Percentiles rank a stretch among this genome's conserved stretches.
Evolutionary conservation across 2,797 vertebrate genomes (phyloP).

Genomic region (Odontamblyopus lacepedii): DNA sequence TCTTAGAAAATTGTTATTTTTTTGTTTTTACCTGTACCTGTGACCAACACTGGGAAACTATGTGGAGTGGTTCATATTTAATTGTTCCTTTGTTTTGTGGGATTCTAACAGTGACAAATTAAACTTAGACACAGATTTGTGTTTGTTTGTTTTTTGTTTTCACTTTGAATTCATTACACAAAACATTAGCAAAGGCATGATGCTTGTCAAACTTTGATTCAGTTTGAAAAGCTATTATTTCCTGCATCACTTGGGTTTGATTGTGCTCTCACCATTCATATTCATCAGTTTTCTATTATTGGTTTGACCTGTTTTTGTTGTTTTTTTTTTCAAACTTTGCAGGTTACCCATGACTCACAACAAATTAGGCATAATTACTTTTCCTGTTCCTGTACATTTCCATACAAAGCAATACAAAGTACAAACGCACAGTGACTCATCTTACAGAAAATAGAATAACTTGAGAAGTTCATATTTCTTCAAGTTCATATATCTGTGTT

Average conservation of each 20-base stretch:
- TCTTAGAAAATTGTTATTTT: too few species aligned
- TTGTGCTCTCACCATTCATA: neutral
- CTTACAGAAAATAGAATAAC: neutral
- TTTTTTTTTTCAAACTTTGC: neutral
- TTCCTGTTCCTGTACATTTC: neutral
- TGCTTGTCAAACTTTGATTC: neutral
- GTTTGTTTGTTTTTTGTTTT: neutral
- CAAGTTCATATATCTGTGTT: neutral
- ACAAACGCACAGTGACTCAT: neutral
- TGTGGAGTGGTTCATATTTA: conserved; percentile 11
- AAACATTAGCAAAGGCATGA: neutral
- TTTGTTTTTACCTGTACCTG: too few species aligned
- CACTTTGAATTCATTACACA: neutral
- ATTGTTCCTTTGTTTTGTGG: conserved; percentile 15
- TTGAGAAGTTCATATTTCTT: too few species aligned
- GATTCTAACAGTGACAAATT: neutral
- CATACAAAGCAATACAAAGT: too few species aligned
- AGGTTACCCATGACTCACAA: neutral
- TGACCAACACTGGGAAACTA: conserved; percentile 1
- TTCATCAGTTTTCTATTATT: neutral
- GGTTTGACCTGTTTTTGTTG: neutral
- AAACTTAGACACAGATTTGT: neutral
- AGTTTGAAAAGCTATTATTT: neutral
- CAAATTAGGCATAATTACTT: neutral
- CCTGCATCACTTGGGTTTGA: neutral